phyloP scores from a whole-genome alignment of 2,888 invertebrate genomes.

The Catocala nupta region DNA sequence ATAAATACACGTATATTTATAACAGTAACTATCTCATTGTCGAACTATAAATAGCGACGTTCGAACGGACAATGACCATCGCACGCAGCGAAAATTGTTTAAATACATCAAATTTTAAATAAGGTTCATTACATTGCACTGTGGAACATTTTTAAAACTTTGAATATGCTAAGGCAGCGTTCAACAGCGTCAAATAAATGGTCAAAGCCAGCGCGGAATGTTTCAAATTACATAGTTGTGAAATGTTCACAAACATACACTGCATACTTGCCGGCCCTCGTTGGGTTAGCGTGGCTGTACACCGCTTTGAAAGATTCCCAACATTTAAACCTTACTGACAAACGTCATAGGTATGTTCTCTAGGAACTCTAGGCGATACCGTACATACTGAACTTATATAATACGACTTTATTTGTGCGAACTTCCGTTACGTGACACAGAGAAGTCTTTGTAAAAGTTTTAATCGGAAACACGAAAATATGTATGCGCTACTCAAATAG shows the following conservation, averaged over 20 bases:
- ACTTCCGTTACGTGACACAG: conserved; percentile 24
- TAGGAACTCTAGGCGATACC: conserved; percentile 37
- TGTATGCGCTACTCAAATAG: too few relatives aligned
- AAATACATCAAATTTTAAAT: too few relatives aligned
- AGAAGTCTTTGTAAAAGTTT: conserved; percentile 1
- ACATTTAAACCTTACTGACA: conserved; percentile 54
- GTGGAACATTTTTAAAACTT: conserved; percentile 15
- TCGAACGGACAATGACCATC: background rate
- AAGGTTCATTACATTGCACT: background rate
- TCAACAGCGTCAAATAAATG: conserved; percentile 47
- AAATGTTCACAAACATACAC: conserved; percentile 58
- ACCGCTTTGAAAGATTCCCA: conserved; percentile 67
- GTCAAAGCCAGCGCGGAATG: conserved; percentile 53
- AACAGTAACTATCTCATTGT: conserved; percentile 17
- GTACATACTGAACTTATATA: conserved; percentile 32
- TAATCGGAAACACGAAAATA: background rate
- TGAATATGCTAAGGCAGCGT: conserved; percentile 16
- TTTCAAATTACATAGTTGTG: conserved; percentile 61
- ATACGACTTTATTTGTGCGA: conserved; percentile 31
- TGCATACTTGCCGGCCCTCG: conserved; percentile 51
- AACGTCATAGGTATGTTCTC: conserved; percentile 44
- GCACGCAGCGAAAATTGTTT: background rate
- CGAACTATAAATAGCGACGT: conserved; percentile 7
- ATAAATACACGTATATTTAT: background rate
- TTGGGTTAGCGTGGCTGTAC: conserved; percentile 34